Conservation (phyloP, 1,140 invertebrate genomes). For the Planococcus citri region DNA sequence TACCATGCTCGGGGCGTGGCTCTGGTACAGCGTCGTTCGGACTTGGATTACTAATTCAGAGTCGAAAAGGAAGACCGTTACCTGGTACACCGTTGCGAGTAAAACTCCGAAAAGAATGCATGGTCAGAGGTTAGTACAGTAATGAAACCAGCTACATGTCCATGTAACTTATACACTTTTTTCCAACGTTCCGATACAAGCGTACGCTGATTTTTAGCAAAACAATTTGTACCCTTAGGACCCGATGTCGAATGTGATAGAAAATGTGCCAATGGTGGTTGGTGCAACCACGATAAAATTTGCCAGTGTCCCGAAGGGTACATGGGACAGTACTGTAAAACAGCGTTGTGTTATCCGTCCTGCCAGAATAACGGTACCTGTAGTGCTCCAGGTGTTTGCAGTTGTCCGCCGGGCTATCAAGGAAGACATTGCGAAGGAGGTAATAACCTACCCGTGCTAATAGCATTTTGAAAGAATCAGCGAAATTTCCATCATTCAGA, state of each 20-base stretch:
- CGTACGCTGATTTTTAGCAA: constrained; percentile 11
- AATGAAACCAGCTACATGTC: background rate
- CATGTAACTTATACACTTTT: background rate
- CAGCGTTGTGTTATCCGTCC: constrained; percentile 79
- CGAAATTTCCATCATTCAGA: background rate
- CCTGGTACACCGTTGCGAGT: constrained; percentile 81
- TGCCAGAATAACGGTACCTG: constrained; percentile 87
- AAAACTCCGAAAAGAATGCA: constrained; percentile 85
- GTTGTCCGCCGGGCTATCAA: constrained; percentile 75
- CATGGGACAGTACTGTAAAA: constrained; percentile 74
- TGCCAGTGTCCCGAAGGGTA: constrained; percentile 81
- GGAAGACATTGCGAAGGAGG: constrained; percentile 86
- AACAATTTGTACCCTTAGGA: constrained; percentile 37
- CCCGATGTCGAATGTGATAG: constrained; percentile 77
- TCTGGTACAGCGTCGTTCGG: constrained; percentile 79
- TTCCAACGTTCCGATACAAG: background rate
- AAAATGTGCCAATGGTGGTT: constrained; percentile 68
- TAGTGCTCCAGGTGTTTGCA: constrained; percentile 72
- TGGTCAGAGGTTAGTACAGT: constrained; percentile 63
- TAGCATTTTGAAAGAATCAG: background rate
- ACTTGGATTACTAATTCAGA: constrained; percentile 75
- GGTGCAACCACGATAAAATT: constrained; percentile 65
- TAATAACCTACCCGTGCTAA: constrained; percentile 33
- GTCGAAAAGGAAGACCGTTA: constrained; percentile 55
- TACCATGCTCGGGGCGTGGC: constrained; percentile 78